Percentiles rank a stretch among this genome's conserved stretches.
Conservation (phyloP, 2,888 invertebrate species). For the Oligia strigilis region DNA sequence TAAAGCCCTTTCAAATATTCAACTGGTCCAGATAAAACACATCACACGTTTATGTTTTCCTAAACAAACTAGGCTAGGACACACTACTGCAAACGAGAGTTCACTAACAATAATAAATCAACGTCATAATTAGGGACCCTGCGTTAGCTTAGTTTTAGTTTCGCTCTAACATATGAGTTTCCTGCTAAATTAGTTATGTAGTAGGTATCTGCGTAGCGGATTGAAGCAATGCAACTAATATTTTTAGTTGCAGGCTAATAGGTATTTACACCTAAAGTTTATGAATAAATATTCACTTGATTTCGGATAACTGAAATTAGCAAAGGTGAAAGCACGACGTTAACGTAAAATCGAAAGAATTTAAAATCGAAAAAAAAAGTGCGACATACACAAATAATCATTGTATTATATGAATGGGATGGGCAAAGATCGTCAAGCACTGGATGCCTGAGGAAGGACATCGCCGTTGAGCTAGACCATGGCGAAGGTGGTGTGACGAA, state of each 20-base stretch:
- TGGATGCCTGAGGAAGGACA: no score
- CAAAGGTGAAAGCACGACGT: no score
- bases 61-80: neutral
- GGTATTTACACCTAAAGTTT: neutral
- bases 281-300: neutral
- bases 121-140: slow-evolving; percentile 40
- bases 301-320: no score
- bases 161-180: slow-evolving; percentile 20
- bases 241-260: slow-evolving; percentile 20
- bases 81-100: slow-evolving; percentile 14
- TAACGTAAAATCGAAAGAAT: no score
- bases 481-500: no score
- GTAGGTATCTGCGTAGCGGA: slow-evolving; percentile 1
- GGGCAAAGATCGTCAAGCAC: no score
- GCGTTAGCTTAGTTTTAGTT: slow-evolving; percentile 40
- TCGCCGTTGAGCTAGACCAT: no score
- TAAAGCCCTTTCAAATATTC: neutral
- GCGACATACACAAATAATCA: no score
- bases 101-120: slow-evolving; percentile 43
- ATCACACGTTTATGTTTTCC: neutral
- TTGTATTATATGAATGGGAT: no score
- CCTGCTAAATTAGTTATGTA: slow-evolving; percentile 28
- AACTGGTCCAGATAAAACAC: slow-evolving; percentile 11
- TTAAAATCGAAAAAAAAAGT: no score
- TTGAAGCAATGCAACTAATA: slow-evolving; percentile 21